Base-by-base conservation (phyloP, 2,113 vertebrate genomes). In the Otolemur garnettii region DNA sequence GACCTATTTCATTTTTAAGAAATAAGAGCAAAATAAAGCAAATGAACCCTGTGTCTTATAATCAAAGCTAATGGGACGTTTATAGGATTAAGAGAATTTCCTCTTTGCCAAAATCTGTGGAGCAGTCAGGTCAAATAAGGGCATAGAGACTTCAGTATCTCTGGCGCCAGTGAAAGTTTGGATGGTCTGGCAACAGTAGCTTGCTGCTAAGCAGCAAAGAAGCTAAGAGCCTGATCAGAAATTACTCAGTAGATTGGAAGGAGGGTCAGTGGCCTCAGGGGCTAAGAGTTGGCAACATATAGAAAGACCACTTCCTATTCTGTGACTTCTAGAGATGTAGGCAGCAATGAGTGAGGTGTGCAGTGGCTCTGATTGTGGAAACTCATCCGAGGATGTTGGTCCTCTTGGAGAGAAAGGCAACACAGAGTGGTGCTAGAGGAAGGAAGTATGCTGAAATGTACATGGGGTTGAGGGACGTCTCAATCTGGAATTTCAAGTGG, bases 401-500 rank as follows among this genome's bases (percentile, higher is more conserved):
- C 33, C 26, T 85, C 69, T 81, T 14, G 7, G 21, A 35, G 28
- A 90, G 53, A 81, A 33, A 77, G 66, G 53, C 18, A 4, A 74
- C 38, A 9, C 45, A 33, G 17, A 71, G 71, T 62, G 22, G 11
- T n/a, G 1, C 50, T 55, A 53, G 59, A 87, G 17, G 22, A 66
- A 87, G 17, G 22, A 66, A 13, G 28, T 21, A 26, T 68, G 24
- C 22, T 57, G 60, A 45, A 64, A 35, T 86, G 30, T 53, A 33
- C 5, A 10, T 79, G 17, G 8, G 24, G 2, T 18, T 82, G 12
- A 28, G 7, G 17, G n/a, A 87, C 21, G 53, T 35, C 38, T 86
- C 28, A n/a, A 93, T 21, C 45, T 75, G 83, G 22, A 80, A n/a
- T 82, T 87, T 87, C 92, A 50, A 92, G 10, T n/a, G 74, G 71